Conservation (phyloP, 2,888 invertebrate genomes). For the Rhagophthalmus giganteus region DNA sequence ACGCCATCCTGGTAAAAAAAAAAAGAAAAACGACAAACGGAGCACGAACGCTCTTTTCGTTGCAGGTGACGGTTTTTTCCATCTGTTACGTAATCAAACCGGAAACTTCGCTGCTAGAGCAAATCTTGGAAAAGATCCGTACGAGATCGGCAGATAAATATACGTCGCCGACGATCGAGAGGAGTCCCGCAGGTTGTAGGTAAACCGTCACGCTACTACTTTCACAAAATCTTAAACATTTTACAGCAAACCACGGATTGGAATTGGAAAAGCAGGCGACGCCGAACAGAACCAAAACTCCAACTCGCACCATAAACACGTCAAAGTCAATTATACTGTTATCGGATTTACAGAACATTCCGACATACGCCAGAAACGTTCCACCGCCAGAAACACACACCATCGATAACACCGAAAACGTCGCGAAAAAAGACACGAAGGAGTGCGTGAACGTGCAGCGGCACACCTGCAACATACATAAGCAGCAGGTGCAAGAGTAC, state of each 20-base stretch:
- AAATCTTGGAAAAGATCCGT: slow-evolving; percentile 50
- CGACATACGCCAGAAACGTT: slow-evolving; percentile 18
- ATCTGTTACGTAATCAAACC: slow-evolving; percentile 64
- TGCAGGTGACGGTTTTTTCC: slow-evolving; percentile 63
- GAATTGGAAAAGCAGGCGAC: slow-evolving; percentile 67
- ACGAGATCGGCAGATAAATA: slow-evolving; percentile 1
- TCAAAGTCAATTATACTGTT: slow-evolving; percentile 29
- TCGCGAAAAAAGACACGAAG: slow-evolving; percentile 8
- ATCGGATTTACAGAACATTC: slow-evolving; percentile 32
- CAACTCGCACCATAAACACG: slow-evolving; percentile 39
- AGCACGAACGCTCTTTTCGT: slow-evolving; percentile 15
- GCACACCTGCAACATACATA: slow-evolving; percentile 34
- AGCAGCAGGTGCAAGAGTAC: slow-evolving; percentile 34
- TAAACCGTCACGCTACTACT: not conserved
- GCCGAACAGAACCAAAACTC: slow-evolving; percentile 42
- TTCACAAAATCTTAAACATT: not conserved
- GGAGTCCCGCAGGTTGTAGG: slow-evolving; percentile 43
- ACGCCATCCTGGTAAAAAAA: slow-evolving; percentile 62
- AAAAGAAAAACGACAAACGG: not conserved
- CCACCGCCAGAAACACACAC: slow-evolving; percentile 6
- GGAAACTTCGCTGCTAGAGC: slow-evolving; percentile 57
- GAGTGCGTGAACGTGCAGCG: slow-evolving; percentile 22
- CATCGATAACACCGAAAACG: slow-evolving; percentile 1
- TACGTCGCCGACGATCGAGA: not conserved
- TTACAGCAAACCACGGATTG: slow-evolving; percentile 65